A percentile compares a stretch with the other conserved stretches of the same genome.
Evolutionary conservation across 2,797 vertebrate genomes (phyloP).

Genomic region (Tokudaia muenninki): DNA sequence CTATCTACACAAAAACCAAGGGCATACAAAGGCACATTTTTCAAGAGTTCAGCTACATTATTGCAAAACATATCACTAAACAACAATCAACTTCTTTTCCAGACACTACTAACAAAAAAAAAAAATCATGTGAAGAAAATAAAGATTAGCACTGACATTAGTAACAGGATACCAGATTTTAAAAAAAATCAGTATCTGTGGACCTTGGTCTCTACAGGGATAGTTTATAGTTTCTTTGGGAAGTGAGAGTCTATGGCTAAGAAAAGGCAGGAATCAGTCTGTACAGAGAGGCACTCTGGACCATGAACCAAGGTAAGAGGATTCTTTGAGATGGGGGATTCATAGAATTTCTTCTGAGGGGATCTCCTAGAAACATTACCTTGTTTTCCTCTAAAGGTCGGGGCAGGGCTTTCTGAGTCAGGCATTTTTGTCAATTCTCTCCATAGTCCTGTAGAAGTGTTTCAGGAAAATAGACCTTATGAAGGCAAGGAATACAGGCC

Average conservation of each 20-base stretch:
- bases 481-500: neutral
- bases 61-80: neutral
- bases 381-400: neutral
- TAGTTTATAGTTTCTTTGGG: neutral
- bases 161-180: neutral
- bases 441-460: neutral
- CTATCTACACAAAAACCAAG: conserved; percentile 5
- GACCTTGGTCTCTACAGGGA: neutral
- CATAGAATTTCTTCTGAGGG: neutral
- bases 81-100: conserved; percentile 28
- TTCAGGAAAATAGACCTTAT: neutral
- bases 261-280: neutral
- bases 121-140: conserved; percentile 21
- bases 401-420: neutral
- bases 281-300: neutral
- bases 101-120: neutral
- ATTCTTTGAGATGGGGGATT: neutral
- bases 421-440: neutral
- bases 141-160: neutral
- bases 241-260: neutral
- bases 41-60: neutral
- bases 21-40: conserved; percentile 3
- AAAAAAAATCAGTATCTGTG: neutral
- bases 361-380: neutral
- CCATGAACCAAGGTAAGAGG: neutral